Conservation (phyloP, 2,888 invertebrate genomes). For the Spilosoma lubricipeda region DNA sequence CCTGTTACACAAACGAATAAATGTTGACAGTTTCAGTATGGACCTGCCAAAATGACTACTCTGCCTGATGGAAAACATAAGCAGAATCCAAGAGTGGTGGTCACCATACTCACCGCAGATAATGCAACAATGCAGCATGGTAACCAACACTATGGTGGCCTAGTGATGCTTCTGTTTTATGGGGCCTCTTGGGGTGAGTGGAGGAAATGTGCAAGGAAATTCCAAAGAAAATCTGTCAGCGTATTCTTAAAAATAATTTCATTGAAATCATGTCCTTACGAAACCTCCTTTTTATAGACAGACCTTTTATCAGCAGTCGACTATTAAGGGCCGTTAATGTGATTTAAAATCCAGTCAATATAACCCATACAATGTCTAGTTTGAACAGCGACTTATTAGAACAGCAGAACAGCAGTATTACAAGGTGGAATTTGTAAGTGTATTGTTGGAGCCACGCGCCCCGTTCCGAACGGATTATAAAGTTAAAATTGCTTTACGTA, state of each 20-base stretch:
- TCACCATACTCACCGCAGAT: too few relatives aligned
- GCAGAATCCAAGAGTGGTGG: too few relatives aligned
- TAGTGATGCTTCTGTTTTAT: too few relatives aligned
- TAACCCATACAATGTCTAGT: conserved; percentile 25
- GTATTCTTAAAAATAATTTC: conserved; percentile 32
- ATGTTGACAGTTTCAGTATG: not conserved
- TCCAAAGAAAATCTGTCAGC: not conserved
- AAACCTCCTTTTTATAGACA: too few relatives aligned
- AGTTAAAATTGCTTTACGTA: conserved; percentile 62
- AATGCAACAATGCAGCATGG: too few relatives aligned
- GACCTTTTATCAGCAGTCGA: too few relatives aligned
- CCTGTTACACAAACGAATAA: not conserved
- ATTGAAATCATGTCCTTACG: too few relatives aligned
- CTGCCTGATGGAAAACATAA: too few relatives aligned
- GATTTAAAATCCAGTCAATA: conserved; percentile 4
- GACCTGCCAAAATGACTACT: too few relatives aligned
- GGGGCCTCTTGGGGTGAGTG: too few relatives aligned
- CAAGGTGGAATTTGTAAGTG: conserved; percentile 49
- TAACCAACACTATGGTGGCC: too few relatives aligned
- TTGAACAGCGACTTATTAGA: conserved; percentile 21
- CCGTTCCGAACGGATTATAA: conserved; percentile 55
- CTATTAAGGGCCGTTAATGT: too few relatives aligned
- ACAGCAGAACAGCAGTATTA: conserved; percentile 32
- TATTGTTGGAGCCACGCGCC: conserved; percentile 45
- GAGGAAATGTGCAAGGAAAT: not conserved